Evolutionary conservation across 2,888 invertebrate genomes (phyloP).

Genomic region (Gymnosoma rotundatum): DNA sequence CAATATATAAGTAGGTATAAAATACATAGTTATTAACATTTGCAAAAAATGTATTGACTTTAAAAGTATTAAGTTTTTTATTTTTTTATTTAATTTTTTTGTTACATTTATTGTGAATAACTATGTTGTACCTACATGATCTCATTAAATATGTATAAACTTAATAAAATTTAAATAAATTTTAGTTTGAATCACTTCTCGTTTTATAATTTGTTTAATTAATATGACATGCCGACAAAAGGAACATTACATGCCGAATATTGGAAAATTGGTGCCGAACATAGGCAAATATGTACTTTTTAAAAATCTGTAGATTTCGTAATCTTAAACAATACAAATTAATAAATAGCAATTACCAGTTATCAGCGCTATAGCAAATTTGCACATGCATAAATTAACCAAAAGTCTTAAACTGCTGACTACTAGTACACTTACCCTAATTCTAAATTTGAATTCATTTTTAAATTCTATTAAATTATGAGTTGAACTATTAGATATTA

Average conservation of each 20-base stretch:
- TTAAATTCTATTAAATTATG: too few species aligned
- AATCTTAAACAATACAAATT: not conserved
- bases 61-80: too few species aligned
- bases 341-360: not conserved
- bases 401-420: not conserved
- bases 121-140: too few species aligned
- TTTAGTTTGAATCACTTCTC: not conserved
- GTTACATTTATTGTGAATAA: too few species aligned
- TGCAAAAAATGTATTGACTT: too few species aligned
- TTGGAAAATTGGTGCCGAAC: conserved; percentile 2
- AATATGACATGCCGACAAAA: conserved; percentile 15
- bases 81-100: too few species aligned
- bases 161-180: too few species aligned
- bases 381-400: not conserved
- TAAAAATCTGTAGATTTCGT: not conserved
- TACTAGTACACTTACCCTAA: not conserved
- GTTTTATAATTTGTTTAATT: not conserved
- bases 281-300: not conserved
- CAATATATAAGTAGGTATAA: not conserved
- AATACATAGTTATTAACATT: too few species aligned
- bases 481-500: too few species aligned
- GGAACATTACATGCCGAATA: conserved; percentile 14
- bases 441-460: too few species aligned
- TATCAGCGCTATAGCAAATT: not conserved
- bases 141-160: too few species aligned